Evolutionary conservation across 2,113 vertebrate genomes (phyloP), one percentile per base, ranked within the genome.

Genomic region (Erpornis zantholeuca): DNA sequence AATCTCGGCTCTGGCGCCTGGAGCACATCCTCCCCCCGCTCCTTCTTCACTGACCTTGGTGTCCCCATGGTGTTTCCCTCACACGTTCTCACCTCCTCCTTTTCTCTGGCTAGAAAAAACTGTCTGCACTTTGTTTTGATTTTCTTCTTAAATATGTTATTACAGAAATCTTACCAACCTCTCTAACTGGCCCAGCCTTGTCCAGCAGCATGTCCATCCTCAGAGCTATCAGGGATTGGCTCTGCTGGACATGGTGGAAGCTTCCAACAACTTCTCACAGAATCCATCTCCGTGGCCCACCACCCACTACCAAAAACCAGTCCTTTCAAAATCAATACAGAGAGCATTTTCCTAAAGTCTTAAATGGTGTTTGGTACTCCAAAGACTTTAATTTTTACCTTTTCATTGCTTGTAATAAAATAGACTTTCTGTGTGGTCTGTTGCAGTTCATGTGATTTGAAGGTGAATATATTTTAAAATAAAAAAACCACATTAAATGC

Each of bases 401-500:
- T 24, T 78, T 92, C 56, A 52, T 38, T 75, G 36, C 13, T 47
- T 72, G 27, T 65, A 76, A 38, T 73, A 61, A 75, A 94, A 82
- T 11, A 56, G 17, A 42, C 16, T 86, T 90, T 72, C 70, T 79
- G 33, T 92, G 52, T 90, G 88, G 15, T 92, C 35, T 84, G 9
- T 71, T 70, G 54, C 33, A 22, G 70, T 91, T 83, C 20, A 2
- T 73, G 36, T 56, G 71, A 69, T 95, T 93, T 57, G 90, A 73
- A 84, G 12, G 3, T 29, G 35, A 56, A 73, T 63, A 27, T 49
- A 57, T 33, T 72, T 90, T 38, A 60, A 90, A 78, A 42, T 56
- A 85, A 65, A 4, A 47, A 60, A 88, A 72, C 2, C 4, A 36
- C 5, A 47, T 4, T 23, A 49, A 53, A 27, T 12, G 2, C 33